These are phyloP conservation scores for Ophion ventricosus DNA, from an alignment of 2,888 invertebrate genomes.

Conservation along the genomic window DNA sequence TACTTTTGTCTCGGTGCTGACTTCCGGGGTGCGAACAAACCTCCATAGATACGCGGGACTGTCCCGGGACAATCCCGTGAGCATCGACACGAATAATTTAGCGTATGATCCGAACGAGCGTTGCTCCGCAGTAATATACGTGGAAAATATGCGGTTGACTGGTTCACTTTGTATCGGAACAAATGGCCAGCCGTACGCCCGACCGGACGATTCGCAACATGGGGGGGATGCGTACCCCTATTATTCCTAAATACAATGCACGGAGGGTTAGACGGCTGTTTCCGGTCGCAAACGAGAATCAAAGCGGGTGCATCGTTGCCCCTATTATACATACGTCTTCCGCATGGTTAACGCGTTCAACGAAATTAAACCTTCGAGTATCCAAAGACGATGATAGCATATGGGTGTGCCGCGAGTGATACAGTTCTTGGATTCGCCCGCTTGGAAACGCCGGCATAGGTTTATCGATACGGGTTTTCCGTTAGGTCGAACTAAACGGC, in stretches of 20 bases:
- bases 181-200: conserved; percentile 7
- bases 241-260: conserved; percentile 23
- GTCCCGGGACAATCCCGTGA: background rate
- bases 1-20: background rate
- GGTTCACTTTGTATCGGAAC: conserved; percentile 34
- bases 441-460: conserved; percentile 23
- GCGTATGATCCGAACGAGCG: background rate
- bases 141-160: conserved; percentile 17
- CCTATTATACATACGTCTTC: conserved; percentile 44
- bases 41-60: background rate
- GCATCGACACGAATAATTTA: background rate
- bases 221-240: conserved; percentile 10
- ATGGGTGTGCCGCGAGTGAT: background rate
- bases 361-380: conserved; percentile 30
- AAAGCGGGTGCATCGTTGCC: conserved; percentile 44
- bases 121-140: conserved; percentile 13
- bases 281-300: conserved; percentile 47
- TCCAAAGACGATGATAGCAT: conserved; percentile 25
- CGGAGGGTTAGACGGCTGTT: conserved; percentile 36
- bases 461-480: conserved; percentile 13
- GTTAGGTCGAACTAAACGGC: background rate
- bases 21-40: background rate
- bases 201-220: background rate
- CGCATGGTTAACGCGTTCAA: conserved; percentile 55
- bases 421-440: conserved; percentile 3